Evolutionary conservation across 2,113 vertebrate genomes (phyloP).

Genomic region (Seriola aureovittata): DNA sequence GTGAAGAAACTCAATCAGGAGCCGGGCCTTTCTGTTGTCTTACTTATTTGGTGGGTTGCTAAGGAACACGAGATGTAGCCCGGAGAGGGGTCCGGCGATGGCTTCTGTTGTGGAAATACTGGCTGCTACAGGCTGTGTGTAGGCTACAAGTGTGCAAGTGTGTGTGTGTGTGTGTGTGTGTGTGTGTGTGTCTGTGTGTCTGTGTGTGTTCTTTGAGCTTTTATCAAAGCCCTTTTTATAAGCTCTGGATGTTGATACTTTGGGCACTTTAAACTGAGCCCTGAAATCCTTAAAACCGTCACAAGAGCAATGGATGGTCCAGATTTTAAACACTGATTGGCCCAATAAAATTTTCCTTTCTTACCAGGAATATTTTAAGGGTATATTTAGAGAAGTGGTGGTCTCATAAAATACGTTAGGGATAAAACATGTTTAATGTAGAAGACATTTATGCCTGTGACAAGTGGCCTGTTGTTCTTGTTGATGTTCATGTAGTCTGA

Average conservation of each 20-base stretch:
- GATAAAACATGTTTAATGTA: constrained; percentile 1
- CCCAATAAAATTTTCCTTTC: background rate
- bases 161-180: constrained; percentile 33
- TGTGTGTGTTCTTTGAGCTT: constrained; percentile 27
- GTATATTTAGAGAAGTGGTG: background rate
- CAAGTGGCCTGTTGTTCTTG: background rate
- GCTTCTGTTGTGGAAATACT: constrained; percentile 76
- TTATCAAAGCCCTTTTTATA: constrained; percentile 67
- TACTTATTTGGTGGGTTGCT: constrained; percentile 78
- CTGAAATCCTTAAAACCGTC: constrained; percentile 30
- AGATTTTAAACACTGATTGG: constrained; percentile 1
- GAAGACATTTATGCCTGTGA: background rate
- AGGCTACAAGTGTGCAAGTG: constrained; percentile 42
- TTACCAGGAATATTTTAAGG: background rate
- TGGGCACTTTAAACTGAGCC: constrained; percentile 34
- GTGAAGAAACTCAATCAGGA: constrained; percentile 56
- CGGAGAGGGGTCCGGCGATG: constrained; percentile 61
- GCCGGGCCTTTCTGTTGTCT: constrained; percentile 46
- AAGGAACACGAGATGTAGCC: constrained; percentile 69
- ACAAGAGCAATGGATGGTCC: constrained; percentile 13
- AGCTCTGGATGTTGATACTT: constrained; percentile 44
- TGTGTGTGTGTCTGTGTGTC: constrained; percentile 34
- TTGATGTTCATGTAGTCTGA: constrained; percentile 6
- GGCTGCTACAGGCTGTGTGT: constrained; percentile 41
- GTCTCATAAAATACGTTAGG: background rate